Evolutionary conservation across 2,888 invertebrate genomes (phyloP), one percentile per base, ranked within the genome.

Genomic region (Trachelus troglodyta): DNA sequence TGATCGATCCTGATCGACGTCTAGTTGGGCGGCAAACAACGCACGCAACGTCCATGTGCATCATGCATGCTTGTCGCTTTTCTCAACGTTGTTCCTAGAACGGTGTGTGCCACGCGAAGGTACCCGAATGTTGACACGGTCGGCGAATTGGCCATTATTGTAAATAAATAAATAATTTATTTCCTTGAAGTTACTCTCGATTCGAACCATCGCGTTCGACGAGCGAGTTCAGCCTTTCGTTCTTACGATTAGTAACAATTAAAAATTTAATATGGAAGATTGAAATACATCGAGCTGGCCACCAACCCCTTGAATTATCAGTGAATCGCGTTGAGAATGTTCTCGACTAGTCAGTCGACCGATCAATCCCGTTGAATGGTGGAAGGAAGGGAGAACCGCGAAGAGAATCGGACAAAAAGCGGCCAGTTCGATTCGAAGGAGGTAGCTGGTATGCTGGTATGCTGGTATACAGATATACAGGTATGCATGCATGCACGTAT

Each of bases 181-280:
- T 76, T 87, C 82, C 84, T 83, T 83, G 85, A 81, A 81, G 84
- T 31, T 87, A 85, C 82, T 85, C 82, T 83, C 83, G 79, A 80
- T 82, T 84, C 83, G 83, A 84, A 83, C 79, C 84, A 82, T 84
- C 82, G 78, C 77, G 79, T 80, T 84, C 82, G 82, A 83, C 82
- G 81, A 83, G 81, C 81, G 83, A 88, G 86, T 83, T 88, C 88
- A 88, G 87, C 87, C 89, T 88, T 88, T 81, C 85, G 81, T 83
- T 79, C 83, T 85, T 85, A 85, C 31, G 77, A 84, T 84, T 85
- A 85, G 80, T 86, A 85, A 85, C 86, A 86, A 83, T 85, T 85
- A 85, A 69, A 86, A 77, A 86, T 85, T 84, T 82, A 83, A 85
- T 75, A 56, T 82, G 84, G 86, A 86, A 85, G 84, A 86, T 85